phyloP scores from a whole-genome alignment of 2,113 vertebrate species.

The Aythya baeri region DNA sequence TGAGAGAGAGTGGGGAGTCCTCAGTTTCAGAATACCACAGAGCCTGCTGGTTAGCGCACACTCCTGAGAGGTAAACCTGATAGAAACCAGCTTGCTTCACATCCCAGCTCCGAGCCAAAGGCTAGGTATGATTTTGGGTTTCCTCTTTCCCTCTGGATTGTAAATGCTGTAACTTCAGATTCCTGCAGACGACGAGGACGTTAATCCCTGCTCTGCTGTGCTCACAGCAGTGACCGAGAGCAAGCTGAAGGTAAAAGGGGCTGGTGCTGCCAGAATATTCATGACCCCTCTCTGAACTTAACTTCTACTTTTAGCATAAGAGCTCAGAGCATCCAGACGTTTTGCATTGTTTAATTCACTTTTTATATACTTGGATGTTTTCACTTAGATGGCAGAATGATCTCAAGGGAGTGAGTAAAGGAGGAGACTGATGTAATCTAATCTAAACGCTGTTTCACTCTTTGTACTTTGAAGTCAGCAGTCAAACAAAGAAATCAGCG shows the following conservation, averaged over 20 bases:
- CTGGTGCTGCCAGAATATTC: neutral
- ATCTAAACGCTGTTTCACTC: neutral
- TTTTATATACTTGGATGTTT: neutral
- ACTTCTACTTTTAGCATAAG: neutral
- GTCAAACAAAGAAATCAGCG: neutral
- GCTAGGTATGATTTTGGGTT: neutral
- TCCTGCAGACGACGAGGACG: fast-evolving
- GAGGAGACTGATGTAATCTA: neutral
- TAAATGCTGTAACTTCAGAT: neutral
- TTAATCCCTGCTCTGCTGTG: neutral
- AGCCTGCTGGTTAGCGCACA: neutral
- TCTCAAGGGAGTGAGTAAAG: neutral
- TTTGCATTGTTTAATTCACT: neutral
- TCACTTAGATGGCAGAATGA: neutral
- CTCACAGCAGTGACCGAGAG: neutral
- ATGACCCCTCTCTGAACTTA: neutral
- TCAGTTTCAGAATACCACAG: neutral
- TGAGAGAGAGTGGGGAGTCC: neutral
- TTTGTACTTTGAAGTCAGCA: neutral
- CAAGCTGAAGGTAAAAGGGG: neutral
- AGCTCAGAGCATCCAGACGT: neutral
- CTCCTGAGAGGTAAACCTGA: neutral
- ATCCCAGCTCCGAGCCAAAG: neutral
- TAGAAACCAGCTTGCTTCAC: neutral
- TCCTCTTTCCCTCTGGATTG: neutral